Evolutionary conservation across 2,888 invertebrate genomes (phyloP).

Genomic region (Drosophila phalerata): DNA sequence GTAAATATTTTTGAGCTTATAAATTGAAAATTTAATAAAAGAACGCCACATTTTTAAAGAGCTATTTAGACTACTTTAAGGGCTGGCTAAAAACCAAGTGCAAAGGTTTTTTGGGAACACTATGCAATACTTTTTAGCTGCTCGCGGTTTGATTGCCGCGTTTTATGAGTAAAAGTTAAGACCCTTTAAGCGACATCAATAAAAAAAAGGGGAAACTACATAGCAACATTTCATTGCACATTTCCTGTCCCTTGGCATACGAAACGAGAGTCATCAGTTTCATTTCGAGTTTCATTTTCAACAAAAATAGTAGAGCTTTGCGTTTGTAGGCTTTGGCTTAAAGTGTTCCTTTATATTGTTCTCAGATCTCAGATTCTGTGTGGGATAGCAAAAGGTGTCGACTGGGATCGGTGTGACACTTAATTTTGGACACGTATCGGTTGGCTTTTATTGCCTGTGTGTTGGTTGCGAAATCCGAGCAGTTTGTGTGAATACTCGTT

Average conservation of each 20-base stretch:
- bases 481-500: not conserved
- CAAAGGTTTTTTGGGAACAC: conserved; percentile 5
- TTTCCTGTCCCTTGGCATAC: conserved; percentile 54
- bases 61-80: not conserved
- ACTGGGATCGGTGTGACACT: conserved; percentile 43
- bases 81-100: not conserved
- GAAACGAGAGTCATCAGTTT: conserved; percentile 27
- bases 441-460: conserved; percentile 59
- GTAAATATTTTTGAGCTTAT: not conserved
- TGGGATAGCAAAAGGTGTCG: conserved; percentile 51
- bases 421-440: conserved; percentile 53
- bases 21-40: not conserved
- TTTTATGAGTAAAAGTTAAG: conserved; percentile 60
- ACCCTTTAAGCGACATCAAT: conserved; percentile 64
- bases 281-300: conserved; percentile 27
- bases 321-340: conserved; percentile 18
- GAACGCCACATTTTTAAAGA: not conserved
- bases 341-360: conserved; percentile 20
- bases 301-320: conserved; percentile 37
- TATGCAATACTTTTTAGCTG: conserved; percentile 39
- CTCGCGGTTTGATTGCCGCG: conserved; percentile 49
- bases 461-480: conserved; percentile 47
- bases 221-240: conserved; percentile 56
- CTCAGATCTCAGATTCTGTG: conserved; percentile 14
- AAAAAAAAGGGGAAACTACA: conserved; percentile 55